Evolutionary conservation across 1,140 invertebrate genomes (phyloP).

Genomic region (Lasaia peninsularis): DNA sequence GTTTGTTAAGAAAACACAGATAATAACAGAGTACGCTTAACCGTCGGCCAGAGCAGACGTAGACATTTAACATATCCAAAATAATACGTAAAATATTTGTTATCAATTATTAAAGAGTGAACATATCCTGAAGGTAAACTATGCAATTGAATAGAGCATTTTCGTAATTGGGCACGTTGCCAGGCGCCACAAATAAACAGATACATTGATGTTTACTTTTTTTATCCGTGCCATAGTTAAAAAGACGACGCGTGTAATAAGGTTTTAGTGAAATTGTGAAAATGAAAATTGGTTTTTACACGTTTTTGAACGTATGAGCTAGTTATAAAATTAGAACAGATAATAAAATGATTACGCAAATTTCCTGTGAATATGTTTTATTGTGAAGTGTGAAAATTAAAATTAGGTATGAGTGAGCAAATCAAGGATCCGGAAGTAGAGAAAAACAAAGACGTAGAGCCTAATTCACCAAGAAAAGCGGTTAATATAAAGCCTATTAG

Average conservation of each 20-base stretch:
- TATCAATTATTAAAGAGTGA: conserved; percentile 4
- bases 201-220: background rate
- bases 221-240: background rate
- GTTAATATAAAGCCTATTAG: conserved; percentile 29
- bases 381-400: background rate
- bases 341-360: background rate
- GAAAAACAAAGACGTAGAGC: conserved; percentile 25
- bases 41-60: conserved; percentile 16
- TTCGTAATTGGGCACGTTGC: conserved; percentile 15
- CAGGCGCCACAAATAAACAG: conserved; percentile 16
- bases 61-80: background rate
- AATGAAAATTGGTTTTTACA: background rate
- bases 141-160: background rate
- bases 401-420: conserved; percentile 30
- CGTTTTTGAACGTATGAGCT: background rate
- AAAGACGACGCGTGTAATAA: background rate
- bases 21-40: conserved; percentile 19
- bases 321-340: background rate
- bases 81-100: background rate
- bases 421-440: conserved; percentile 26
- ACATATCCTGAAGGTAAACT: background rate
- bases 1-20: no score
- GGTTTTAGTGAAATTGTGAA: background rate
- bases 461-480: conserved; percentile 28
- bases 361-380: background rate